phyloP scores from a whole-genome alignment of 2,797 vertebrate genomes.

The Dipus sagitta region DNA sequence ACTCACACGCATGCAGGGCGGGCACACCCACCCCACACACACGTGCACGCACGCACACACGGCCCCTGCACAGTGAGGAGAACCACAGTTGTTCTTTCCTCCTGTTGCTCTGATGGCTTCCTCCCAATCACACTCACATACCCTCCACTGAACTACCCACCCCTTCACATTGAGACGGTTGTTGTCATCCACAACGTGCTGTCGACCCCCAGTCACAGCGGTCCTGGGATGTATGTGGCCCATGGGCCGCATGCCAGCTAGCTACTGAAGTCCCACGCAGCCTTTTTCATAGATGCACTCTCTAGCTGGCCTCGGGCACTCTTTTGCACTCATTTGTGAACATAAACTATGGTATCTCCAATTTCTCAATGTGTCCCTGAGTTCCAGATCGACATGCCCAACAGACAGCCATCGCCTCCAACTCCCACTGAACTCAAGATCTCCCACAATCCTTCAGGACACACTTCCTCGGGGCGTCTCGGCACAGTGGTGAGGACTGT shows the following conservation, averaged over 20 bases:
- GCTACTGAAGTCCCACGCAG: too few relatives aligned
- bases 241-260: too few relatives aligned
- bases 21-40: too few relatives aligned
- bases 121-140: neutral
- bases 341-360: neutral
- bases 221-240: too few relatives aligned
- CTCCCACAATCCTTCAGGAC: neutral
- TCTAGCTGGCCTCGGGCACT: neutral
- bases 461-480: neutral
- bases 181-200: too few relatives aligned
- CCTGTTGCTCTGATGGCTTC: neutral
- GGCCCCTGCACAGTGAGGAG: neutral
- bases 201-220: too few relatives aligned
- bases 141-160: neutral
- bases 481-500: too few relatives aligned
- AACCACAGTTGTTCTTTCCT: slow-evolving; percentile 20
- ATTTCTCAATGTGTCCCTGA: neutral
- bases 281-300: neutral
- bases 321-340: neutral
- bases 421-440: slow-evolving; percentile 14
- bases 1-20: too few relatives aligned
- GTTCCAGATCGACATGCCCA: neutral
- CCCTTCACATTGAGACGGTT: neutral
- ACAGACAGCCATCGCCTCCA: neutral
- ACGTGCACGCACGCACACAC: too few relatives aligned